Evolutionary conservation across 2,113 vertebrate genomes (phyloP), one percentile per base, ranked within the genome.

Genomic region (Rhinolophus sinicus): DNA sequence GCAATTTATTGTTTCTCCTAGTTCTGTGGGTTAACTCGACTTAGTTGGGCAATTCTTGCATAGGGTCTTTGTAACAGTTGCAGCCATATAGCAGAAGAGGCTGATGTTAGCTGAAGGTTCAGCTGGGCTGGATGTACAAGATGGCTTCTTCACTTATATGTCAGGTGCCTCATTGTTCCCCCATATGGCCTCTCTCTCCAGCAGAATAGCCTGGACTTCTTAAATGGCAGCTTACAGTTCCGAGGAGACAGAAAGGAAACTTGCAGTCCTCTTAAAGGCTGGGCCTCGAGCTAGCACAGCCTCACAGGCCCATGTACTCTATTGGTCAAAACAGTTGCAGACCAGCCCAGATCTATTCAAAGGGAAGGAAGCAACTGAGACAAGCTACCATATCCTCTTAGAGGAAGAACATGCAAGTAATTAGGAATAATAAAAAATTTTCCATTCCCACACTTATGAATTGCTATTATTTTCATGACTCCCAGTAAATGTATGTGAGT

Each of bases 321-420:
- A 8, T 14, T 38, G 13, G 16, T 52, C 82, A 80, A 11, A 60
- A 2, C 1, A 22, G 13, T 47, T 81, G 8, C 35, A 35, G 33
- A 35, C 4, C 8, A 16, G 60, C 54, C 10, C 6, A 44, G 38
- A 30, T 11, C 38, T 13, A 33, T 38, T 11, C 26, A 5, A 0
- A 11, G 19, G 67, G 26, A 84, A 70, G 73, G 24, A 70, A 69
- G 52, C 8, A 7, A 5, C 9, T n/a, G 28, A n/a, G 26, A 58
- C 19, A 38, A 33, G n/a, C 69, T 60, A 7, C 3, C 44, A 2
- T 16, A 16, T 50, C 54, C 33, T 33, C 16, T 26, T 5, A 44
- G n/a, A 38, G 22, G 28, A 5, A 40, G 6, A 40, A 5, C 12
- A 2, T 3, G 8, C 3, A 26, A 2, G 8, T 14, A 0, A 12